phyloP scores from a whole-genome alignment of 1,140 invertebrate genomes.

The Bombus confusus region DNA sequence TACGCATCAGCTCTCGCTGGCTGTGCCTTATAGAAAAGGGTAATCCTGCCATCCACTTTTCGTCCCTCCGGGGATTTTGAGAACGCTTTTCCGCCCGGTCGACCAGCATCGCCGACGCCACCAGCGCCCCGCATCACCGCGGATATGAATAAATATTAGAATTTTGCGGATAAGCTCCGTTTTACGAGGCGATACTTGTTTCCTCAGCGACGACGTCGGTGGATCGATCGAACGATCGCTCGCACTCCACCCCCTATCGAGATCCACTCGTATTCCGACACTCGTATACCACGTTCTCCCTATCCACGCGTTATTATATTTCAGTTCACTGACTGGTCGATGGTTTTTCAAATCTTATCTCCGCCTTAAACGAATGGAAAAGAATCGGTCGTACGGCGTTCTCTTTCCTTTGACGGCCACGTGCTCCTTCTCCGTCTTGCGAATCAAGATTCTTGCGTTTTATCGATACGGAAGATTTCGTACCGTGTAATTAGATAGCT shows the following conservation, averaged over 20 bases:
- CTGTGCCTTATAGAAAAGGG: slow-evolving; percentile 76
- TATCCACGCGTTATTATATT: slow-evolving; percentile 62
- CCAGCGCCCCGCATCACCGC: slow-evolving; percentile 40
- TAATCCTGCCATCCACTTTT: slow-evolving; percentile 78
- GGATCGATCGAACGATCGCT: slow-evolving; percentile 74
- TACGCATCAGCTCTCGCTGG: slow-evolving; percentile 21
- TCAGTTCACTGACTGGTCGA: slow-evolving; percentile 56
- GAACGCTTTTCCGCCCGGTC: slow-evolving; percentile 79
- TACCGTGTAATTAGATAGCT: neutral
- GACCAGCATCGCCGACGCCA: slow-evolving; percentile 63
- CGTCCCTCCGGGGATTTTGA: slow-evolving; percentile 74
- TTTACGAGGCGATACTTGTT: slow-evolving; percentile 81
- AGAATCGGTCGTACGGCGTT: neutral
- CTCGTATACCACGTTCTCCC: slow-evolving; percentile 35
- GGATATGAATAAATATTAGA: slow-evolving; percentile 82
- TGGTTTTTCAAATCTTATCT: slow-evolving; percentile 43
- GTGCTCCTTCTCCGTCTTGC: too few species aligned
- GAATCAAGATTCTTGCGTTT: neutral
- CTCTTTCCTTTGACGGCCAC: neutral
- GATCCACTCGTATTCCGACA: slow-evolving; percentile 10
- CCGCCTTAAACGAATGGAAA: neutral
- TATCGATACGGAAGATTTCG: neutral
- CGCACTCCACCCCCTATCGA: neutral
- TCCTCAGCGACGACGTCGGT: slow-evolving; percentile 65
- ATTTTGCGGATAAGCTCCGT: slow-evolving; percentile 80